Base-by-base conservation (phyloP, 2,888 invertebrate species). In the Azorinus chamasolen region DNA sequence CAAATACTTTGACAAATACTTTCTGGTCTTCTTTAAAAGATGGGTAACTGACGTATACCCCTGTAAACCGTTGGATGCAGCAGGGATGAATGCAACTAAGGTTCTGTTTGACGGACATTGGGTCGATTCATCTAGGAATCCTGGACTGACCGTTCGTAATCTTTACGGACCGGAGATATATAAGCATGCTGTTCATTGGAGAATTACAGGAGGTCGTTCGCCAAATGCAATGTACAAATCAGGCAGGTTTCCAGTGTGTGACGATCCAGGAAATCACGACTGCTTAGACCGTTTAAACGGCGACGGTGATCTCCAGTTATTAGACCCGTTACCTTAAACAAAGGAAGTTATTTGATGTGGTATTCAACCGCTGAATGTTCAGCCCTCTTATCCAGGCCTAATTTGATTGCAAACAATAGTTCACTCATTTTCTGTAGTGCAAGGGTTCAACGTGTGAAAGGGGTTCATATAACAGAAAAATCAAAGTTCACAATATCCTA, bases 81-180 rank as follows among this genome's bases (percentile, higher is more conserved):
- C 83, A 24, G 75, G 83, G 1, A 71, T 82, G 20, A 72, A 53
- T 27, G 86, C 86, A 18, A 90, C 91, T 0, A 78, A 83, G 43
- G 82, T 89, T 6, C 61, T 88, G 24, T 70, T 89, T 10, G 82
- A 87, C 45, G 90, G 89, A 1, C 75, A 80, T 5, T 91, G 91
- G 90, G 83, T 91, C 10, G 74, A 81, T 41, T 87, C 79, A 1
- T 89, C 88, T 24, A 73, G 86, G 25, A 92, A 91, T 69, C 92
- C 92, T 0, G 92, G 92, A 10, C 80, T 85, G 5, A 87, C 88
- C 74, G 85, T 86, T 2, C 63, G 92, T 20, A 90, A 89, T 63
- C 77, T 90, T 48, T 91, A 89, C 55, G 92, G 92, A 2, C 76
- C 79, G 37, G 88, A 90, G 54, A 85, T 88, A 32, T 88, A 91